Base-by-base conservation (phyloP, 2,888 invertebrate species). In the Aphidoletes aphidimyza region DNA sequence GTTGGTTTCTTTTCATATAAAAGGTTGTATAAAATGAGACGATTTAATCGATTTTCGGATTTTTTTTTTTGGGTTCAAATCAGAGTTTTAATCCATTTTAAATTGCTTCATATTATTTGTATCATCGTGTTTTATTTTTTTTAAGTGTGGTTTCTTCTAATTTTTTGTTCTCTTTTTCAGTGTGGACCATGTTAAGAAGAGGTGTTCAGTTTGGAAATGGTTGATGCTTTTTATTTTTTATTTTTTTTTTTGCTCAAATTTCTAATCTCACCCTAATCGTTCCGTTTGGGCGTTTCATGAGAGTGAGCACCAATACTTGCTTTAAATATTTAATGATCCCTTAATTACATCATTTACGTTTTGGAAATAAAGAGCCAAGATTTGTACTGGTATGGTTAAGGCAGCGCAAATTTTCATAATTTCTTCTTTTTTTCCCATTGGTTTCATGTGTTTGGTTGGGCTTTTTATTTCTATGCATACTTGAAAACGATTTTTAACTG, bases 351-450 rank as follows among this genome's bases (percentile, higher is more conserved):
- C 22, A 22, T 54, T 54, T 54, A 22, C 22, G 14, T 14, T 69
- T 30, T 26, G 69, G 34, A 69, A 69, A 69, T 69, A 69, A 69
- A 69, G 69, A 69, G 69, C 69, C 69, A 69, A 69, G 69, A 69
- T 69, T 69, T 69, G 69, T 69, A 69, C 69, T 69, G 69, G 69
- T 69, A 69, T 69, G 69, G 69, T 69, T 69, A 69, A 69, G 69
- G 69, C 69, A 69, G 69, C 69, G 69, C 69, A 69, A 69, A 69
- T 69, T 54, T 54, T 54, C 5, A 54, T 54, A 22, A 54, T 26
- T 54, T 22, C 22, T 54, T 47, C 19, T 47, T 47, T 47, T 47
- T 6, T 47, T 11, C 19, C 19, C 11, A 3, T 47, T 47, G 47
- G 17, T 11, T 54, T 54, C 3, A 22, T 69, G n/a, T n/a, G n/a